Conservation (phyloP, 1,140 invertebrate species). For the Drosophila pallidifrons region DNA sequence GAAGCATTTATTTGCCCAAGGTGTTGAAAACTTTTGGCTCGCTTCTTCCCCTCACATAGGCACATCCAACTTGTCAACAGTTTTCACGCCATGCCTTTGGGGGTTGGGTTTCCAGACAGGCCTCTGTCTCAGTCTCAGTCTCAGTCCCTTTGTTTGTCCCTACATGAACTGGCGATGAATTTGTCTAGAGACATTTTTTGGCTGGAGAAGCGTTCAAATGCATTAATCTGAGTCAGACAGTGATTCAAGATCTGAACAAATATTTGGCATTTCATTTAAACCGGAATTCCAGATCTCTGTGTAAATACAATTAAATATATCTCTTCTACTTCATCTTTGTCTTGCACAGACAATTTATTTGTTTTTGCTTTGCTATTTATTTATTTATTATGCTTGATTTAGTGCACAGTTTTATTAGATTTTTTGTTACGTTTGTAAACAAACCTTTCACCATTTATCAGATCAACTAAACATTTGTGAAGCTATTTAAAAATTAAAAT, state of each 20-base stretch:
- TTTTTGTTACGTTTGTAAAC: slow-evolving; percentile 17
- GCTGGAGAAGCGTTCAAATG: slow-evolving; percentile 20
- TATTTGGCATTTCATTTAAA: slow-evolving; percentile 3
- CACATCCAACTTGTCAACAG: slow-evolving; percentile 61
- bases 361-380: neutral
- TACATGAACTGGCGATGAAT: slow-evolving; percentile 11
- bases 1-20: slow-evolving; percentile 73
- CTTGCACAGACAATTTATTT: slow-evolving; percentile 24
- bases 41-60: slow-evolving; percentile 11
- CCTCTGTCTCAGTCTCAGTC: neutral
- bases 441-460: slow-evolving; percentile 13
- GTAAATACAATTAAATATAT: neutral
- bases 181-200: slow-evolving; percentile 8
- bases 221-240: slow-evolving; percentile 22
- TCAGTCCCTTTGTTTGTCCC: too few species aligned
- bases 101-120: neutral
- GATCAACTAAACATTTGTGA: slow-evolving; percentile 3
- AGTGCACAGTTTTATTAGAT: slow-evolving; percentile 6
- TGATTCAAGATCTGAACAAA: slow-evolving; percentile 1
- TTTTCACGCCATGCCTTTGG: slow-evolving; percentile 1
- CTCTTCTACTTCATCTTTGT: neutral
- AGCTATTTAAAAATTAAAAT: neutral
- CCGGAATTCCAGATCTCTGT: neutral
- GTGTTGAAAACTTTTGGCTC: slow-evolving; percentile 68
- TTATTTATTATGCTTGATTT: slow-evolving; percentile 21